phyloP scores from a whole-genome alignment of 1,140 invertebrate genomes.

The Neodiprion fabricii region DNA sequence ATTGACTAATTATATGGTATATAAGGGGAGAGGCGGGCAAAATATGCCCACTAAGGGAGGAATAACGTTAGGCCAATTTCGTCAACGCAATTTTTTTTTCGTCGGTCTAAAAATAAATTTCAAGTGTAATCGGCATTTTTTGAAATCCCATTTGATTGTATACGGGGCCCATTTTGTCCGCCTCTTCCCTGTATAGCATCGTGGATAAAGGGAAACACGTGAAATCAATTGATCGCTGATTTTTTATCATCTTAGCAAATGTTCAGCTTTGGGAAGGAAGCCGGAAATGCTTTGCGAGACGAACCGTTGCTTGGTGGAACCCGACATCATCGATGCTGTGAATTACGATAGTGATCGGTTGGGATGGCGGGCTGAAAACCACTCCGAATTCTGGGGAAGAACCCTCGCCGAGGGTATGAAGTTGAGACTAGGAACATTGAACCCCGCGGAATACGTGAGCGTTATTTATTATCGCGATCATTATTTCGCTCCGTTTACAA shows the following conservation, averaged over 20 bases:
- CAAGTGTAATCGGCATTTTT: too few relatives aligned
- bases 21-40: conserved; percentile 1
- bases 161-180: too few relatives aligned
- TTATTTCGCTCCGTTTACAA: conserved; percentile 18
- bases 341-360: conserved; percentile 63
- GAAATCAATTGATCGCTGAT: neutral
- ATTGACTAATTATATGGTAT: conserved; percentile 13
- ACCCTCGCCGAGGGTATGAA: conserved; percentile 81
- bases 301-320: conserved; percentile 77
- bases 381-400: conserved; percentile 83
- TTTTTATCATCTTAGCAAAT: conserved; percentile 64
- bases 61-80: neutral
- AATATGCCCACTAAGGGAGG: too few relatives aligned
- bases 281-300: conserved; percentile 72
- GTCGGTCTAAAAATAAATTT: too few relatives aligned
- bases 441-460: conserved; percentile 63
- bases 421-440: conserved; percentile 74
- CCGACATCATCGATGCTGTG: conserved; percentile 70
- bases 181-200: neutral
- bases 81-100: too few relatives aligned
- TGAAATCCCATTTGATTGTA: too few relatives aligned
- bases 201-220: neutral
- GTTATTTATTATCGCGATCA: conserved; percentile 16
- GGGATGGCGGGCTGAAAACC: conserved; percentile 82
- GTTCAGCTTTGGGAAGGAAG: conserved; percentile 56